phyloP scores from a whole-genome alignment of 2,888 invertebrate genomes.

The Lumbricus terrestris region DNA sequence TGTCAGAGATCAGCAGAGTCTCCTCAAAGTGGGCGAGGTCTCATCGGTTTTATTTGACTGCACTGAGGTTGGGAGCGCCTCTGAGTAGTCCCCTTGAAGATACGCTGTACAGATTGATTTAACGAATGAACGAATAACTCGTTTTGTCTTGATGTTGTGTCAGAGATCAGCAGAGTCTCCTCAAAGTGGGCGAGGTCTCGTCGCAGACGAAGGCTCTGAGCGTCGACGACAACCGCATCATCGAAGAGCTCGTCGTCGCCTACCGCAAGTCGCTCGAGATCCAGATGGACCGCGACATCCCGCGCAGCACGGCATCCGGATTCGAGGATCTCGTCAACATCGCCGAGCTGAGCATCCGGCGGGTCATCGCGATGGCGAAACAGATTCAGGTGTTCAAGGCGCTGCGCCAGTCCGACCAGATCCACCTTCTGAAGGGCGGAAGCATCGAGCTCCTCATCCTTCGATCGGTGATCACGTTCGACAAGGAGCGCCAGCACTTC shows the following conservation, averaged over 20 bases:
- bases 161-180: neutral
- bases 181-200: conserved; percentile 22
- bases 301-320: conserved; percentile 35
- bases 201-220: conserved; percentile 32
- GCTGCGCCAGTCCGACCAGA: conserved; percentile 92
- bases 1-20: neutral
- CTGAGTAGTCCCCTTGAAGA: too few species aligned
- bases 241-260: conserved; percentile 53
- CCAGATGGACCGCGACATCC: conserved; percentile 45
- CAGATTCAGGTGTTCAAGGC: conserved; percentile 61
- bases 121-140: too few species aligned
- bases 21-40: too few species aligned
- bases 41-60: too few species aligned
- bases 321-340: conserved; percentile 59
- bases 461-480: conserved; percentile 87
- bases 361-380: conserved; percentile 69
- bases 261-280: conserved; percentile 56
- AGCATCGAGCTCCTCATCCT: conserved; percentile 96
- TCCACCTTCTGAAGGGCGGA: conserved; percentile 85
- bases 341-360: conserved; percentile 62
- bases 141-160: neutral
- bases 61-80: too few species aligned
- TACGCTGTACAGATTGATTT: too few species aligned
- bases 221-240: conserved; percentile 49
- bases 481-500: conserved; percentile 86